Evolutionary conservation across 2,888 invertebrate genomes (phyloP), one percentile per base, ranked within the genome.

Genomic region (Cyclophora albipunctata): DNA sequence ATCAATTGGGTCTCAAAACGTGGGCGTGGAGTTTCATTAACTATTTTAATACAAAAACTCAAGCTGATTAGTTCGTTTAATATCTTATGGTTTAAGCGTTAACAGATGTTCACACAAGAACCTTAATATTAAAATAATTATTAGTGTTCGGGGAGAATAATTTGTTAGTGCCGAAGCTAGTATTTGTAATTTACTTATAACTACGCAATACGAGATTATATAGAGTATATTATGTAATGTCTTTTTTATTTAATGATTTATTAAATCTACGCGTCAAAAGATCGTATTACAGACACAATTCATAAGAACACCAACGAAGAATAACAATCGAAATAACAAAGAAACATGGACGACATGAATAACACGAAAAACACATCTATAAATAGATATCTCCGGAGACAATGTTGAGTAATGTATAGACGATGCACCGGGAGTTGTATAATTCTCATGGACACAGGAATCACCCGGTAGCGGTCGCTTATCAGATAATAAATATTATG

Each of bases 401-500:
- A 66, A 67, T 62, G 75, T 87, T 20, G 85, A 88, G 80, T 86
- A 86, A 87, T 87, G 84, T 80, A 80, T 73, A 77, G 79, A 66
- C 75, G 74, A 78, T 78, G 78, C 79, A 75, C 69, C 64, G 71
- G 70, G 73, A 67, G 67, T 68, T 64, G 79, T 81, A 82, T 80
- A 84, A 84, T 84, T 79, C 81, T 69, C 66, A 68, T 78, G 73
- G 83, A 84, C 85, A 84, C 76, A 83, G 81, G 84, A 82, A 85
- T 86, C 82, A 80, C 79, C 83, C 87, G 71, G 88, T 88, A 88
- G 88, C 87, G 72, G 68, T 53, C 73, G 75, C 78, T 83, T 86
- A 88, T 88, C 88, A 81, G 85, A 88, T 88, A 85, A 87, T 86
- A 87, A 87, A 88, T 87, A 87, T 87, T 85, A 81, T 81, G 75